phyloP scores from a whole-genome alignment of 2,113 vertebrate genomes.

The Erythrolamprus reginae region DNA sequence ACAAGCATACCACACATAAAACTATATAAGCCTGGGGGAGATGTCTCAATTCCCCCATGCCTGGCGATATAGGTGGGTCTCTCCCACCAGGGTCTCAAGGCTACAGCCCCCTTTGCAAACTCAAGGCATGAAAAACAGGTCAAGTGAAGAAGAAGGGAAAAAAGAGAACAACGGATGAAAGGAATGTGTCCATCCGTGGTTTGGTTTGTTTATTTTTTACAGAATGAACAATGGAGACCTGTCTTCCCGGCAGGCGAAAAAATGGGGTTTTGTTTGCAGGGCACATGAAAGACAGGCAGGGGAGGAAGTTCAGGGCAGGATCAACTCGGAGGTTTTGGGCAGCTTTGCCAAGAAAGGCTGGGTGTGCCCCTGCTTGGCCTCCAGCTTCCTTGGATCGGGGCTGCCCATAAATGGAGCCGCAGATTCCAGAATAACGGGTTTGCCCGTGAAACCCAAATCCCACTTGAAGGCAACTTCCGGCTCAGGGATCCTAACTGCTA shows the following conservation, averaged over 20 bases:
- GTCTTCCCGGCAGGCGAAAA: background rate
- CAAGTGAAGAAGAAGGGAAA: background rate
- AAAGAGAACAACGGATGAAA: background rate
- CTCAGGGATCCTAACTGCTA: background rate
- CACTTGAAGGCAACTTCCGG: background rate
- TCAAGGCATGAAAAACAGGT: background rate
- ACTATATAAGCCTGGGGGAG: too few relatives aligned
- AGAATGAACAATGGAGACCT: background rate
- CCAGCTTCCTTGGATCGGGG: background rate
- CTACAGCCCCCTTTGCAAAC: background rate
- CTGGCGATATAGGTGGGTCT: too few relatives aligned
- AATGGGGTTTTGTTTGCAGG: background rate
- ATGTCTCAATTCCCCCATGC: too few relatives aligned
- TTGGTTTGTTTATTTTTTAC: background rate
- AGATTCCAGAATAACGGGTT: background rate
- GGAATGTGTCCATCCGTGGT: background rate
- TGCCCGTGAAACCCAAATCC: background rate
- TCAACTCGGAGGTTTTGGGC: background rate
- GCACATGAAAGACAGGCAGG: background rate
- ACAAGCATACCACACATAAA: too few relatives aligned
- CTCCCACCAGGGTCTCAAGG: background rate
- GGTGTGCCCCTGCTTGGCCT: background rate
- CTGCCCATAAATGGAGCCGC: background rate
- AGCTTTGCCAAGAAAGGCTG: background rate
- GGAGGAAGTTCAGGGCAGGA: background rate